Base-by-base conservation (phyloP, 2,888 invertebrate species). In the Euclidia mi region DNA sequence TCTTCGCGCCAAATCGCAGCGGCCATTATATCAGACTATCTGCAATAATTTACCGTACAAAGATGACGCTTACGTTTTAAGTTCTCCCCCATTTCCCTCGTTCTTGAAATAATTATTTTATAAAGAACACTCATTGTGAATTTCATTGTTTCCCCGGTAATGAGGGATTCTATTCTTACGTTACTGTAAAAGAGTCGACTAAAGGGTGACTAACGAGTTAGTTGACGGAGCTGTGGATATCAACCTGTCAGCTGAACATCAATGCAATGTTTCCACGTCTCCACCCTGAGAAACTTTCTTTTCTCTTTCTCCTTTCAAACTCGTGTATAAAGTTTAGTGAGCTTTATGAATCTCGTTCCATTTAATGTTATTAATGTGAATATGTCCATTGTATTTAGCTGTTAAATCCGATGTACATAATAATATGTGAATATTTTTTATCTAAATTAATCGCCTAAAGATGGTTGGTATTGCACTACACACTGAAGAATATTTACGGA, bases 1-100 rank as follows among this genome's bases (percentile, higher is more conserved):
- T 88, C 83, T 82, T 76, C 71, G 70, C 65, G 70, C 68, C 67
- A 76, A 88, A 83, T 83, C 79, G 62, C 76, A 70, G 71, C 71
- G 65, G 70, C 84, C 79, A 80, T 83, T 80, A 82, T 65, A 72
- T 75, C 72, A 73, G 70, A 78, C 76, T 79, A 68, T 71, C 56
- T 66, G 69, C 72, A 69, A 76, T 75, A 78, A 75, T 79, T 71
- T 63, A 50, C 62, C 51, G 44, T 52, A 70, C 73, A 56, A 62
- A 56, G 65, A 67, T 64, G 66, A 74, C 44, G 56, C 56, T 62
- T 58, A 58, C 56, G 51, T 62, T 68, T 60, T 45, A 60, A 51
- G 48, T 52, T 58, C 50, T 29, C 41, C 47, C n/a, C 45, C 45
- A 43, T 46, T 66, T 57, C 31, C 35, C 42, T 37, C n/a, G 56